These are phyloP conservation scores for Chelonus formosanus DNA, from an alignment of 2,888 invertebrate species.

Conservation along the genomic window DNA sequence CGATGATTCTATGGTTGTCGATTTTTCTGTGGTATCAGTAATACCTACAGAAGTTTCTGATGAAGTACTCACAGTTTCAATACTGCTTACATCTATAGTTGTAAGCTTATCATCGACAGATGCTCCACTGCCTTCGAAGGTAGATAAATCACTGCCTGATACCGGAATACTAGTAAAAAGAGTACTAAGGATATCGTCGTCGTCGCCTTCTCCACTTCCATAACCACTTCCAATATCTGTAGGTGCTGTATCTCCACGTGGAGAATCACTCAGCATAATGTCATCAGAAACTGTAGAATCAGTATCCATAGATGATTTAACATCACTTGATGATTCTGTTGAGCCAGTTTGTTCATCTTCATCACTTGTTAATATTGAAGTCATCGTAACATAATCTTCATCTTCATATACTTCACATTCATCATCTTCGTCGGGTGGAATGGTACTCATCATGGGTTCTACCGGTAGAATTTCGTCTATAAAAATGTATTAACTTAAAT, in stretches of 20 bases:
- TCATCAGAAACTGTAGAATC: slow-evolving; percentile 47
- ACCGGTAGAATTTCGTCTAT: slow-evolving; percentile 74
- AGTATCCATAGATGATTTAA: slow-evolving; percentile 37
- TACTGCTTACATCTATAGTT: slow-evolving; percentile 21
- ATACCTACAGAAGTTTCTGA: slow-evolving; percentile 19
- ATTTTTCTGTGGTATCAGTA: slow-evolving; percentile 8
- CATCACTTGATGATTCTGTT: slow-evolving; percentile 36
- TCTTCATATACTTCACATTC: slow-evolving; percentile 66
- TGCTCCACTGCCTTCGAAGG: slow-evolving; percentile 55
- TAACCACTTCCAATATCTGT: slow-evolving; percentile 52
- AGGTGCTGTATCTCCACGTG: slow-evolving; percentile 54
- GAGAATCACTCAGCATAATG: slow-evolving; percentile 56
- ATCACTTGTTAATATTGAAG: slow-evolving; percentile 52
- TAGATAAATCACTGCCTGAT: slow-evolving; percentile 36
- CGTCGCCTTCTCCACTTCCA: slow-evolving; percentile 44
- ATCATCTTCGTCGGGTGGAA: slow-evolving; percentile 52
- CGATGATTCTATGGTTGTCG: slow-evolving; percentile 1
- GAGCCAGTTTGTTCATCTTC: slow-evolving; percentile 58
- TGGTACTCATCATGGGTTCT: slow-evolving; percentile 66
- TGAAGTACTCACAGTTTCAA: slow-evolving; percentile 17
- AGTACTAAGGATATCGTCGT: slow-evolving; percentile 40
- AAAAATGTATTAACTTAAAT: too few species aligned
- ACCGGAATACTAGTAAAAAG: slow-evolving; percentile 36
- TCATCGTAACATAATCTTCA: slow-evolving; percentile 63
- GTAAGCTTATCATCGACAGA: slow-evolving; percentile 39